These are phyloP conservation scores for Morone saxatilis DNA, from an alignment of 2,113 vertebrate genomes.

Conservation along the genomic window DNA sequence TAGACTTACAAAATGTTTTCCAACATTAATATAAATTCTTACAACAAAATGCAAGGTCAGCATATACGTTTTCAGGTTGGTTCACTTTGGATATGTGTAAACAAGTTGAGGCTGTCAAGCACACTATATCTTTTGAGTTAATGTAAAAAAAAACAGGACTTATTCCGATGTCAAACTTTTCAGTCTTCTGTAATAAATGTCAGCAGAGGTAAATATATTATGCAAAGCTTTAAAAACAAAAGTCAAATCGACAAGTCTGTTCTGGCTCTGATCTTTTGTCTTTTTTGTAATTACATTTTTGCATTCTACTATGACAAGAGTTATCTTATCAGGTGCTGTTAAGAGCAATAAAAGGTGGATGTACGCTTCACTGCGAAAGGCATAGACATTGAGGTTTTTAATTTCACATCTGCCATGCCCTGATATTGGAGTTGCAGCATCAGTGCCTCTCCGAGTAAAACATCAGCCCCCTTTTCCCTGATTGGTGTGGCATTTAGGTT, in stretches of 20 bases:
- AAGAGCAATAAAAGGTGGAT: not conserved
- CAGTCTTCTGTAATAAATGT: not conserved
- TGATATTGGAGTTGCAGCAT: conserved; percentile 5
- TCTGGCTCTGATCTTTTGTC: not conserved
- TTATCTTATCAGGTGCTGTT: not conserved
- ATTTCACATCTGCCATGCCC: conserved; percentile 33
- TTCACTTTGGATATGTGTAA: not conserved
- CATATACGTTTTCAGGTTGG: not conserved
- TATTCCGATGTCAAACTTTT: not conserved
- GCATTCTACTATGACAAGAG: not conserved
- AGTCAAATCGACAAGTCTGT: not conserved
- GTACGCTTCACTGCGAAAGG: not conserved
- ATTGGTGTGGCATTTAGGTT: conserved; percentile 49
- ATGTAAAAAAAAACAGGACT: not conserved
- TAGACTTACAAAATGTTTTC: too few species aligned
- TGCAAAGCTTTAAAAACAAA: not conserved
- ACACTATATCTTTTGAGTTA: not conserved
- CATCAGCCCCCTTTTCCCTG: conserved; percentile 34
- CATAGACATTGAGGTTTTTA: conserved; percentile 11
- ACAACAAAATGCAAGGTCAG: not conserved
- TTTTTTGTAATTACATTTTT: not conserved
- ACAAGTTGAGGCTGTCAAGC: not conserved
- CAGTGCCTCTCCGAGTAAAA: not conserved
- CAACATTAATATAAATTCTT: too few species aligned
- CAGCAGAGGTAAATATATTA: not conserved